Base-by-base conservation (phyloP, 2,888 invertebrate species). In the Polyommatus iphigenia region DNA sequence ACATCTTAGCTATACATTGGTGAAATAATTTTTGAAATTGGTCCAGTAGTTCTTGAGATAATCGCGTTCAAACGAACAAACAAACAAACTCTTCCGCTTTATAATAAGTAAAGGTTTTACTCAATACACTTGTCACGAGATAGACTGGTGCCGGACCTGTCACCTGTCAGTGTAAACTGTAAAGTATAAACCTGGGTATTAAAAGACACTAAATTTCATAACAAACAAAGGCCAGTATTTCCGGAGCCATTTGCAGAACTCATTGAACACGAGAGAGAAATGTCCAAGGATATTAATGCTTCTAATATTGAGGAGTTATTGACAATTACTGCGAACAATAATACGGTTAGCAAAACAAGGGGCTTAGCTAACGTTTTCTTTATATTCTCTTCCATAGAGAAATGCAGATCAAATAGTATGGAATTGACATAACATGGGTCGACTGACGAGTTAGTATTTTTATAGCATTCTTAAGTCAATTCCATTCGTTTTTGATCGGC, bases 301-400 rank as follows among this genome's bases (percentile, higher is more conserved):
- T 5, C 29, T 32, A 67, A 67, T 67, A 67, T 67, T 67, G 67
- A 67, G 67, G 7, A 67, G 67, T 67, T 67, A 67, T 67, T 67
- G 67, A 29, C 29, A 67, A 67, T 67, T 32, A 67, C 67, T 29
- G 67, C 29, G 15, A 15, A 67, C 29, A 15, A 32, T 15, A 29
- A 15, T 29, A 67, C 29, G 67, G 67, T 32, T 24, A 32, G 67
- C 67, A 67, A 18, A 67, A 67, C 29, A 5, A 18, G 29, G 10
- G 8, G 62, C 2, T 29, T 24, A 32, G 20, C 62, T 29, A 15
- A 29, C 24, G 29, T 4, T 24, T 29, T 24, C 10, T 24, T 62
- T 20, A 62, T 8, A 32, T 32, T 32, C 3, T 10, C 3, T 24
- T 10, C 3, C 62, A 13, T 13, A 24, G 62, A 24, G 10, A 18